These are phyloP conservation scores for Acanthopagrus latus DNA, from an alignment of 2,797 vertebrate species.

Conservation along the genomic window DNA sequence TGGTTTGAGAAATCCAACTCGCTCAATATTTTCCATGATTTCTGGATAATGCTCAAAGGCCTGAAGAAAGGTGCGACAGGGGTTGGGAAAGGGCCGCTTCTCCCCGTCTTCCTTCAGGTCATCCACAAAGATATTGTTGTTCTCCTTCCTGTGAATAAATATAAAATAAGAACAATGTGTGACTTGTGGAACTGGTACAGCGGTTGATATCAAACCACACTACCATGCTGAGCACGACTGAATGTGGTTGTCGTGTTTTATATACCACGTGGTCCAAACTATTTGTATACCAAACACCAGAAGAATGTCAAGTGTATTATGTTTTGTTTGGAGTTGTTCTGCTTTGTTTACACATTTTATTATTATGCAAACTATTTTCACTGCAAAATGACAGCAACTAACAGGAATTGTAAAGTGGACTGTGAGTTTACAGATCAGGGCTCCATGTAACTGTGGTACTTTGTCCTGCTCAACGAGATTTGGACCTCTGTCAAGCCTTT, in stretches of 20 bases:
- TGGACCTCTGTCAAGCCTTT: neutral
- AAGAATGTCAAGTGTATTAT: neutral
- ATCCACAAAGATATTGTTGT: constrained; percentile 93
- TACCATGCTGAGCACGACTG: fast-evolving
- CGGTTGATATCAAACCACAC: neutral
- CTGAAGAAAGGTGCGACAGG: constrained; percentile 91
- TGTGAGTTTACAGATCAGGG: neutral
- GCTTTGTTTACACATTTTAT: neutral
- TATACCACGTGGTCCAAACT: neutral
- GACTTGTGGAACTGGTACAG: neutral
- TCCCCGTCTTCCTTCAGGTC: constrained; percentile 90
- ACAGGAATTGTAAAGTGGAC: neutral
- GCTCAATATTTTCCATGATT: constrained; percentile 92
- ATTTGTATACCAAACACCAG: neutral
- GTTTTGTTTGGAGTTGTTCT: neutral
- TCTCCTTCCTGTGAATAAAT: constrained; percentile 88
- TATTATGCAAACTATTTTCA: neutral
- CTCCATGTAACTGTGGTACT: neutral
- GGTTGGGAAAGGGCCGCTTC: constrained; percentile 91
- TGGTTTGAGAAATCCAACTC: constrained; percentile 91
- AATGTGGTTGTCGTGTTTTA: neutral
- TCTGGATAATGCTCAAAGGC: constrained; percentile 90
- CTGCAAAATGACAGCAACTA: neutral
- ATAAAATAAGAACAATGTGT: neutral
- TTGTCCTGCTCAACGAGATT: neutral